These are phyloP conservation scores for Panagrolaimus sp. DNA, from an alignment of 1,140 invertebrate genomes.

Conservation along the genomic window DNA sequence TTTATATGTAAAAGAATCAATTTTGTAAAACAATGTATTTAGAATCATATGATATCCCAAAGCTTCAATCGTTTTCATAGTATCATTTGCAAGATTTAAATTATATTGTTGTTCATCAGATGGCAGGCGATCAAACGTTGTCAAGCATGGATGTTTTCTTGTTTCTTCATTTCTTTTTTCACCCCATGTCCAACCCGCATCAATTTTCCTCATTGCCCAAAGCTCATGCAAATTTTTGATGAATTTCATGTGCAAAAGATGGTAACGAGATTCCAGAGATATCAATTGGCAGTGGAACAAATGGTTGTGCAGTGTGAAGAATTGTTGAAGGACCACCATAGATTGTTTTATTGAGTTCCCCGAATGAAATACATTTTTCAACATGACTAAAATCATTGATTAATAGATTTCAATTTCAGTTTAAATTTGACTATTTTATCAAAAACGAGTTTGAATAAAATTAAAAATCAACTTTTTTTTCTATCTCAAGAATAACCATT, in stretches of 20 bases:
- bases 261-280: conserved; percentile 68
- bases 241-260: conserved; percentile 82
- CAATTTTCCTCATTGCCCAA: conserved; percentile 99
- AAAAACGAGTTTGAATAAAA: too few species aligned
- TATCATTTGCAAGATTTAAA: conserved; percentile 89
- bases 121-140: conserved; percentile 86
- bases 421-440: too few species aligned
- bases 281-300: conserved; percentile 53
- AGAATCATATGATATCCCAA: conserved; percentile 93
- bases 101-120: conserved; percentile 91
- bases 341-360: conserved; percentile 82
- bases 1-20: too few species aligned
- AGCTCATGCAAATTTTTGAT: conserved; percentile 96
- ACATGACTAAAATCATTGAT: too few species aligned
- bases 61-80: conserved; percentile 88
- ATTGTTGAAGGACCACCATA: conserved; percentile 81
- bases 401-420: too few species aligned
- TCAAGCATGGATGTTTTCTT: conserved; percentile 86
- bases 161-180: conserved; percentile 69
- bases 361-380: conserved; percentile 95
- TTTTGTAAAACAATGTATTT: conserved; percentile 64
- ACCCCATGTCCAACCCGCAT: conserved; percentile 90
- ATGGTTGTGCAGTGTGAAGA: conserved; percentile 48
- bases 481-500: too few species aligned
- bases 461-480: too few species aligned